Percentiles rank a stretch among this genome's conserved stretches.
Conservation (phyloP, 1,140 invertebrate species). For the fruit fly (Drosophila melanogaster) region Release_6_plus_ISO1_MT NT_037436.4:12140501-12141000, state of each 20-base stretch:
- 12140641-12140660: conserved; percentile 26
- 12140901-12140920: conserved; percentile 16
- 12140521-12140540: conserved; percentile 43
- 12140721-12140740: conserved; percentile 29
- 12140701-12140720: conserved; percentile 58
- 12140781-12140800: conserved; percentile 41
- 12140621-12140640: conserved; percentile 41
- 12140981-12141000: conserved; percentile 39
- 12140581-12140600: conserved; percentile 33
- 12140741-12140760: conserved; percentile 14
- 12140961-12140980: conserved; percentile 38
- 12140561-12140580: conserved; percentile 25
- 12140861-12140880: conserved; percentile 46
- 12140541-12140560: conserved; percentile 42
- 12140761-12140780: conserved; percentile 17
- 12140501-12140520: conserved; percentile 40
- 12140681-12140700: conserved; percentile 45
- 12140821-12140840: conserved; percentile 46
- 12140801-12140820: conserved; percentile 55
- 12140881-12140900: conserved; percentile 24
- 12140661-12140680: conserved; percentile 4
- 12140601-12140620: conserved; percentile 50
- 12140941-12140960: conserved; percentile 4
- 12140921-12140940: background rate
- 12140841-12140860: conserved; percentile 48